phyloP scores from a whole-genome alignment of 2,888 invertebrate species.

The Trachelus stipa region DNA sequence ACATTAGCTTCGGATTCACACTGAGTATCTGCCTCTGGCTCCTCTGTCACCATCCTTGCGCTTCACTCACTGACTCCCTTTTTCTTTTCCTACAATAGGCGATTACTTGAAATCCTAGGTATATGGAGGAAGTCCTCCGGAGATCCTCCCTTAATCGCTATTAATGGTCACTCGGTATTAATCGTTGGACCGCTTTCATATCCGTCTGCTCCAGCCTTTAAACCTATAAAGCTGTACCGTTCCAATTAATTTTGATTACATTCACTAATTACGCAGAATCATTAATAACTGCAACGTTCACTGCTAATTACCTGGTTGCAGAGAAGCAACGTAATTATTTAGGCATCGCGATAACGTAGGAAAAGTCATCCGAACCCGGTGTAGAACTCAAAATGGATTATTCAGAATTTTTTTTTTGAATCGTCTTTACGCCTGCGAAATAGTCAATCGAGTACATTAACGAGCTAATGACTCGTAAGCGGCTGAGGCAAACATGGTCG shows the following conservation, averaged over 20 bases:
- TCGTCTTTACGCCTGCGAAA: slow-evolving; percentile 16
- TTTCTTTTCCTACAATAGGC: neutral
- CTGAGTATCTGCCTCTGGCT: neutral
- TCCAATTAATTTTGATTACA: slow-evolving; percentile 48
- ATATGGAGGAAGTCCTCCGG: neutral
- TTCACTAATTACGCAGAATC: slow-evolving; percentile 29
- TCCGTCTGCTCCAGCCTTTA: slow-evolving; percentile 12
- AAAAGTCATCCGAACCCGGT: neutral
- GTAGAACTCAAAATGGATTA: neutral
- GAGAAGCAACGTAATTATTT: neutral
- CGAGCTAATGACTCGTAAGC: slow-evolving; percentile 53
- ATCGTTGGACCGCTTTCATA: slow-evolving; percentile 31
- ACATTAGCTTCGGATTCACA: neutral
- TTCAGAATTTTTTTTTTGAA: neutral
- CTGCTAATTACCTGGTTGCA: neutral
- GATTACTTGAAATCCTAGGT: neutral
- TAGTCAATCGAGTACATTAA: slow-evolving; percentile 38
- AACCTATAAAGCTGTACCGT: slow-evolving; percentile 32
- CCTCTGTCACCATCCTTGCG: neutral
- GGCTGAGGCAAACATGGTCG: slow-evolving; percentile 50
- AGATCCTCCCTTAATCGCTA: slow-evolving; percentile 38
- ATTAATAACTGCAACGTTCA: slow-evolving; percentile 33
- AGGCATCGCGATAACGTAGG: neutral
- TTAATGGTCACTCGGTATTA: slow-evolving; percentile 49
- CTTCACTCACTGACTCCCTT: neutral